Percentiles rank a stretch among this genome's conserved stretches.
phyloP scores from a whole-genome alignment of 1,140 invertebrate genomes.

The Trialeurodes vaporariorum region DNA sequence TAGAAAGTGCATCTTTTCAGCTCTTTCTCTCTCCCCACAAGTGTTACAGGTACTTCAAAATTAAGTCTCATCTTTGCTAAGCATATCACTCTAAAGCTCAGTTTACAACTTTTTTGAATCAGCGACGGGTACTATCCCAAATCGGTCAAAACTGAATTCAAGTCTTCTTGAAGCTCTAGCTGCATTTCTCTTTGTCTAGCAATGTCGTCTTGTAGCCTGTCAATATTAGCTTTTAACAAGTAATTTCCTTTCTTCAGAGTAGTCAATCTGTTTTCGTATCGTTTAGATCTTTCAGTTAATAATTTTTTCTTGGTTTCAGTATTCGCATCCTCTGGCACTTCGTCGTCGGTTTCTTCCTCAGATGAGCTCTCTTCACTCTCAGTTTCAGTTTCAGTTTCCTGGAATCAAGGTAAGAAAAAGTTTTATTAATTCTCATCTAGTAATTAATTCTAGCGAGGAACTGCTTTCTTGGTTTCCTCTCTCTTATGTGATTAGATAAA shows the following conservation, averaged over 20 bases:
- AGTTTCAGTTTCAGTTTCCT: conserved; percentile 42
- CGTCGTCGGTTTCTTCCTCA: conserved; percentile 46
- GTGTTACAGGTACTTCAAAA: not conserved
- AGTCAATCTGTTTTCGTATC: conserved; percentile 59
- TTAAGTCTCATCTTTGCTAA: not conserved
- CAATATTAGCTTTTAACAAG: conserved; percentile 69
- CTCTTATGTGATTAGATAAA: too few species aligned
- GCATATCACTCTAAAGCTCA: not conserved
- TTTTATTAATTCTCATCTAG: too few species aligned
- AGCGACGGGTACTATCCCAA: conserved; percentile 47
- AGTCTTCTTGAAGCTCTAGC: conserved; percentile 58
- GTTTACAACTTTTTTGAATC: conserved; percentile 1
- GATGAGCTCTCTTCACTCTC: conserved; percentile 39
- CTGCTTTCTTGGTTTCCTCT: too few species aligned
- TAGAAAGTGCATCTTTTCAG: too few species aligned
- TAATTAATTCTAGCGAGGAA: too few species aligned
- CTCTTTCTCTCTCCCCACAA: not conserved
- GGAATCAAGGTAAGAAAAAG: conserved; percentile 14
- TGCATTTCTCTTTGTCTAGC: conserved; percentile 68
- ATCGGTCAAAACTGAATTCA: conserved; percentile 67
- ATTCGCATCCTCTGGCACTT: conserved; percentile 46
- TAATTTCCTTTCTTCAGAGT: conserved; percentile 77
- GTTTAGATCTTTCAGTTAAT: conserved; percentile 44
- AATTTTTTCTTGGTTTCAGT: conserved; percentile 51
- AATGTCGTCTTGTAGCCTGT: conserved; percentile 70